Evolutionary conservation across 92 coral and sea anemone genomes (phyloP).

Genomic region (Zoanthus sociatus): DNA sequence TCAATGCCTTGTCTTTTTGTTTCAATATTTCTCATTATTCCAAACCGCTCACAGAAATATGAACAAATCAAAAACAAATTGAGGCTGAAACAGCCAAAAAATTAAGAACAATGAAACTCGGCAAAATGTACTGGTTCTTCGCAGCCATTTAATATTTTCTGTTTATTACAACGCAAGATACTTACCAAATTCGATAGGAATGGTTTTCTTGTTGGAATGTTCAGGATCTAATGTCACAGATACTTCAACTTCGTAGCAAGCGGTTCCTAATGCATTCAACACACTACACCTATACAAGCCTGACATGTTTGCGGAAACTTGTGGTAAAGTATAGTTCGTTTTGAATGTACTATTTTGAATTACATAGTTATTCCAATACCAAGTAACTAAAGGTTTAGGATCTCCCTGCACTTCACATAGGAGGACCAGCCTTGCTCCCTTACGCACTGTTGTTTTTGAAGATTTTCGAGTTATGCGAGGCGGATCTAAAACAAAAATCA

Average conservation of each 20-base stretch:
- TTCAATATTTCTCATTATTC: no score
- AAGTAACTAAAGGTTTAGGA: slow-evolving; percentile 30
- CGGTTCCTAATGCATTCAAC: slow-evolving; percentile 18
- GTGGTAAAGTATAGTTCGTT: slow-evolving; percentile 19
- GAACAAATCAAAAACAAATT: no score
- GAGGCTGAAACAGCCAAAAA: no score
- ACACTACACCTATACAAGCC: slow-evolving; percentile 26
- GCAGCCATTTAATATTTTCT: no score
- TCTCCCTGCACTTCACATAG: slow-evolving; percentile 44
- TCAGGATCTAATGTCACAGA: slow-evolving; percentile 5
- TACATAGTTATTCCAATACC: slow-evolving; percentile 12
- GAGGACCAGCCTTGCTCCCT: slow-evolving; percentile 28
- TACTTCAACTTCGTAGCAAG: slow-evolving; percentile 24
- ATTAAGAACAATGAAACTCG: no score
- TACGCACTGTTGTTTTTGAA: slow-evolving; percentile 11
- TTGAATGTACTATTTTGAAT: slow-evolving; percentile 37
- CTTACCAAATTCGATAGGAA: slow-evolving; percentile 13
- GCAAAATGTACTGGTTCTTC: no score
- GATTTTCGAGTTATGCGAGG: slow-evolving; percentile 34
- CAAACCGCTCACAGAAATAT: no score
- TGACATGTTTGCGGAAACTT: background rate
- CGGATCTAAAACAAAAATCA: background rate
- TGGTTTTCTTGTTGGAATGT: background rate
- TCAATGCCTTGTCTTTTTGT: no score
- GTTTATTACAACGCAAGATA: background rate